Percentiles rank a stretch among this genome's conserved stretches.
Conservation (phyloP, 1,140 invertebrate species). For the Micrasema minimum region DNA sequence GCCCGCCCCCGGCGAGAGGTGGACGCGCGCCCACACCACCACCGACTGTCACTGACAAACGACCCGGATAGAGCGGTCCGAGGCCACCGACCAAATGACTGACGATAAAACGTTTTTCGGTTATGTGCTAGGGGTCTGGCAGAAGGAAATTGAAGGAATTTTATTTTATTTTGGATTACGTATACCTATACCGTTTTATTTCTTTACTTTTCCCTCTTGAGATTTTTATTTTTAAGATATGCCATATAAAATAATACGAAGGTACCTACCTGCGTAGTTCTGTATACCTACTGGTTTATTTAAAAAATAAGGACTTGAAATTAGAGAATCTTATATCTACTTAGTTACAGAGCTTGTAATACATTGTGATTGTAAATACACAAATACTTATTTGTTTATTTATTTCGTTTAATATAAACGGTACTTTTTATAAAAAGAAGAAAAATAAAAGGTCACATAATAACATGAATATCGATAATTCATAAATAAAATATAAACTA, state of each 20-base stretch:
- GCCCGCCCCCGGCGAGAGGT: not conserved
- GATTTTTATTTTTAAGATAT: no score
- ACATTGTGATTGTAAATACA: no score
- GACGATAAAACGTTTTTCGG: conserved; percentile 26
- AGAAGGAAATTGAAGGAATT: conserved; percentile 12
- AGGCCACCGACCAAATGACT: conserved; percentile 35
- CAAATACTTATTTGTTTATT: no score
- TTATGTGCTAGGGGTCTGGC: conserved; percentile 8
- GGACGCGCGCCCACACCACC: not conserved
- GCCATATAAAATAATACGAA: no score
- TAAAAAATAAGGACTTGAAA: conserved; percentile 1
- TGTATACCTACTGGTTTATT: not conserved
- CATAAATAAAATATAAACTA: no score
- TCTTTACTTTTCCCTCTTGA: no score
- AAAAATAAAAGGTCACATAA: no score
- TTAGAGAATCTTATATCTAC: not conserved
- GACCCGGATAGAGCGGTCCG: conserved; percentile 39
- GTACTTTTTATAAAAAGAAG: no score
- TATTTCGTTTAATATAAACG: no score
- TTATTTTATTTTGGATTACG: conserved; percentile 1
- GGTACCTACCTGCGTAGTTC: not conserved
- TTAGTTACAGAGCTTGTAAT: no score
- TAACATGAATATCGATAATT: no score
- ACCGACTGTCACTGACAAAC: conserved; percentile 51
- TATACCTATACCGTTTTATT: not conserved